Evolutionary conservation across 2,797 vertebrate genomes (phyloP).

Genomic region (Lepilemur septentrionalis): DNA sequence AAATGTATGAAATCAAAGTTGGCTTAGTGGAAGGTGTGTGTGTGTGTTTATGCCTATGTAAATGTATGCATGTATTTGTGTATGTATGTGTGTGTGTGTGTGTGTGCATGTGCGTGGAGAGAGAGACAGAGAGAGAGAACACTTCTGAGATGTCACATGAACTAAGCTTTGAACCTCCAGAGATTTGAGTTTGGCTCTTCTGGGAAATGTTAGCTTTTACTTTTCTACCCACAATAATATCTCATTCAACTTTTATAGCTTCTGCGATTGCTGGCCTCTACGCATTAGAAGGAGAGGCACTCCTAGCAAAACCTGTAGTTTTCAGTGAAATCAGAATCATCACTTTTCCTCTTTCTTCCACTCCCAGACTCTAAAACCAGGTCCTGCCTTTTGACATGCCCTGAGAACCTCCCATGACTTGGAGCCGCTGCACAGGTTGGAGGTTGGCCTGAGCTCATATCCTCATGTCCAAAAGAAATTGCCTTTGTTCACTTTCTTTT

Average conservation of each 20-base stretch:
- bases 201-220: conserved; percentile 24
- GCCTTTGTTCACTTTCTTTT: neutral
- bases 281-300: neutral
- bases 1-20: no score
- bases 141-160: neutral
- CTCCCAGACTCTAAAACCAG: neutral
- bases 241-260: neutral
- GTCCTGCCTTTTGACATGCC: neutral
- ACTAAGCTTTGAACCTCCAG: neutral
- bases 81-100: neutral
- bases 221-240: neutral
- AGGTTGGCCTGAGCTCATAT: neutral
- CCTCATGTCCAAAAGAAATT: neutral
- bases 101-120: neutral
- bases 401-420: neutral
- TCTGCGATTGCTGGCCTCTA: neutral
- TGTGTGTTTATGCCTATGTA: no score
- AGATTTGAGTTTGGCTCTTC: neutral
- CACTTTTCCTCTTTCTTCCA: neutral
- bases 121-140: no score
- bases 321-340: neutral
- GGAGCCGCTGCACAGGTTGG: neutral
- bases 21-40: neutral
- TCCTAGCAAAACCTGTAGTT: neutral
- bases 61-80: neutral